Evolutionary conservation across 2,797 vertebrate species (phyloP), one percentile per base, ranked within the genome.

Genomic region (Triplophysa bombifrons): DNA sequence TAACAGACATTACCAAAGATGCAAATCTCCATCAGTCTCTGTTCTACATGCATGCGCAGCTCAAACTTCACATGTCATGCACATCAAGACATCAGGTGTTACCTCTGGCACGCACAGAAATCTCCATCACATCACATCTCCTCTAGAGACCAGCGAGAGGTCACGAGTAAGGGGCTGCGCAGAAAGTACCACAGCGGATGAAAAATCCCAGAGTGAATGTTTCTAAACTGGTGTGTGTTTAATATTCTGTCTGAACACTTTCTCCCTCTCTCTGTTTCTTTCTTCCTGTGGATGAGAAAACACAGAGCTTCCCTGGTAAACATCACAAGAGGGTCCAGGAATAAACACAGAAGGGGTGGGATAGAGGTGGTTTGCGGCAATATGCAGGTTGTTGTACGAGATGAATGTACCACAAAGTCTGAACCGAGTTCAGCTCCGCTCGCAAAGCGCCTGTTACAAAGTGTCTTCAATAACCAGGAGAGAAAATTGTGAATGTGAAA

Each of bases 231-330:
- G 25, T 30, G 71, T 5, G 56, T 68, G 55, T 46, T 75, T 38
- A 55, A 83, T 72, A 68, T 63, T 77, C 64, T 80, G 69, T 73
- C 19, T 46, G 58, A 81, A 75, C 72, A 74, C 76, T 66, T 63
- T 76, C 19, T n/a, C 51, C 60, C 14, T 66, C 67, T 50, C 70
- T 74, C 64, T 64, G 34, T 67, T 27, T 76, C 67, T 76, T 66
- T 80, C 77, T 78, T 58, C 72, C 61, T 48, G 63, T 67, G 79
- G 84, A 81, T 90, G 91, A 93, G 81, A 80, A 85, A 90, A 87
- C 80, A 70, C 90, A 92, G 92, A 87, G 56, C 51, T 16, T 64
- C 77, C 85, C 91, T 91, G 90, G 83, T 61, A 82, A 87, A 81
- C 69, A 83, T 92, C 91, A 87, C 81, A 20, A 2, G 74, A 65